phyloP scores from a whole-genome alignment of 2,888 invertebrate species.

The Nowickia ferox region DNA sequence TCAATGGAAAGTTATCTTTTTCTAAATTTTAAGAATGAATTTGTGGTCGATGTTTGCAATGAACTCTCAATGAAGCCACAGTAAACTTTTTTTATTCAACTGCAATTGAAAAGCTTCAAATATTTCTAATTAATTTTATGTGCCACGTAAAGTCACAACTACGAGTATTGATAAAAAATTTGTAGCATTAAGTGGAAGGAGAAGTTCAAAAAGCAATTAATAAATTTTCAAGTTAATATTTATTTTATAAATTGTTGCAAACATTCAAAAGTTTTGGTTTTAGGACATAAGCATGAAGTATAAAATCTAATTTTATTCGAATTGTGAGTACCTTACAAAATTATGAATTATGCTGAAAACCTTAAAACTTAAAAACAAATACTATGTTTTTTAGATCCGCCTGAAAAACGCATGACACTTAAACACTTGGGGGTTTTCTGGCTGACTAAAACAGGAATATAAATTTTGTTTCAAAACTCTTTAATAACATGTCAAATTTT shows the following conservation, averaged over 20 bases:
- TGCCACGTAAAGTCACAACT: slow-evolving; percentile 39
- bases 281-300: too few species aligned
- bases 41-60: slow-evolving; percentile 11
- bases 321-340: too few species aligned
- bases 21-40: neutral
- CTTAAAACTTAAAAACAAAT: too few species aligned
- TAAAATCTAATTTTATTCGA: too few species aligned
- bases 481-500: too few species aligned
- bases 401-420: too few species aligned
- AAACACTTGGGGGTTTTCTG: too few species aligned
- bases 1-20: neutral
- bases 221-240: neutral
- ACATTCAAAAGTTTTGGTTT: neutral
- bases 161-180: slow-evolving; percentile 25
- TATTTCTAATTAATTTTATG: slow-evolving; percentile 52
- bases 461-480: too few species aligned
- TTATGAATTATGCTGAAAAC: too few species aligned
- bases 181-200: neutral
- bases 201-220: neutral
- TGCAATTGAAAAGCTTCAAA: slow-evolving; percentile 28
- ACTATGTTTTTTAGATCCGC: too few species aligned
- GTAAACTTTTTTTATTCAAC: slow-evolving; percentile 23
- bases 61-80: slow-evolving; percentile 53
- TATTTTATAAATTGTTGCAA: neutral
- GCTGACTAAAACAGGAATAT: too few species aligned